Evolutionary conservation across 2,797 vertebrate species (phyloP), one percentile per base, ranked within the genome.

Genomic region (Psittacula echo): DNA sequence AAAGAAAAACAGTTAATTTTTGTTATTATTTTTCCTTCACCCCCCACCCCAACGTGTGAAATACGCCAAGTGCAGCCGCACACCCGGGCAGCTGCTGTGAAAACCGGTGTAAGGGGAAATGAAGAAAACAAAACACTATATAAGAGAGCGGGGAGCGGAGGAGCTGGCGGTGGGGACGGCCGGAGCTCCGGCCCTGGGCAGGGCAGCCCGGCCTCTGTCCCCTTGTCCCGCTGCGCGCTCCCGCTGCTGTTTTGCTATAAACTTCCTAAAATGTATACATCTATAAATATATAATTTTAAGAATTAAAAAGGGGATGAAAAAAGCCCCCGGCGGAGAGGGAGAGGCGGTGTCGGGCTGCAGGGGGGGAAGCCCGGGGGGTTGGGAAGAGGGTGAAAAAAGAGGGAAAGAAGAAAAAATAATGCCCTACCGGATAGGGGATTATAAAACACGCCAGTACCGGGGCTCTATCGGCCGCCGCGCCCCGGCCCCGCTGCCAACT

Each of bases 1-100:
- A 95, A 96, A 85, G 93, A 91, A 97, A 97, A 96, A 94, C 94
- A 94, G 95, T 94, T 96, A 89, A 93, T 96, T 97, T 96, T 94
- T 93, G 58, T 56, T 48, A 37, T 60, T 37, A 24, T 60, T 87
- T 83, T 45, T 14, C 78, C 56, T 58, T 34, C 2, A 13, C 21
- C 54, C 21, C 21, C 54, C 8, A 48, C 26, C 50, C 53, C 84
- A 87, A 47, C 27, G 84, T 50, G 65, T 90, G 81, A 91, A 95
- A 95, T 89, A 85, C 44, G 89, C 94, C 94, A 95, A 92, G 66
- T 89, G 85, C 81, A 85, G 86, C 81, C 84, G 41, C 85, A 42
- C 81, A 87, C 70, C 17, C 66, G 72, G 80, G 74, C 89, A 87
- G 88, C 88, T 78, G 83, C 54, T 32, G 34, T n/a, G 81, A 67